Evolutionary conservation across 2,797 vertebrate species (phyloP).

Genomic region (Artibeus lituratus): DNA sequence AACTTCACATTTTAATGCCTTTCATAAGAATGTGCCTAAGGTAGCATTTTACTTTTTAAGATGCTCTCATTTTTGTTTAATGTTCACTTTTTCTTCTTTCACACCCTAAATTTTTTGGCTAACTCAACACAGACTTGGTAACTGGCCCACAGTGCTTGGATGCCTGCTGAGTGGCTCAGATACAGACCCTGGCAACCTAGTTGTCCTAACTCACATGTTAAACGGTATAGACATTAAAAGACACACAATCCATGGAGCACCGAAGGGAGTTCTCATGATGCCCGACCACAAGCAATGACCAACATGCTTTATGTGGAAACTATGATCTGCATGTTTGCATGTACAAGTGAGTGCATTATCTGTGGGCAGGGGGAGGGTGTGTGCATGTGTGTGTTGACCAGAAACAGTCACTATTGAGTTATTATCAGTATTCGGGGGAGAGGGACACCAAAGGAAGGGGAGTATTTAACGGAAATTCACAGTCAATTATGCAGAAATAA

Average conservation of each 20-base stretch:
- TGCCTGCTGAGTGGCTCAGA: slow-evolving; percentile 27
- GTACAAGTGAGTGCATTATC: background rate
- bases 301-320: background rate
- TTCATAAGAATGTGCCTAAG: background rate
- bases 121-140: background rate
- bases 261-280: background rate
- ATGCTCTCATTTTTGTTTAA: slow-evolving; percentile 26
- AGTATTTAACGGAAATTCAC: slow-evolving; percentile 58
- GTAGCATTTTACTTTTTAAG: slow-evolving; percentile 7
- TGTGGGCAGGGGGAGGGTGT: no score
- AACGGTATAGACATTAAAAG: slow-evolving; percentile 22
- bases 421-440: slow-evolving; percentile 8
- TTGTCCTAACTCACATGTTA: slow-evolving; percentile 33
- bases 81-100: slow-evolving; percentile 25
- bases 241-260: background rate
- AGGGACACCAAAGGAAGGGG: background rate
- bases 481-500: slow-evolving; percentile 79
- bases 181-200: background rate
- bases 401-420: background rate
- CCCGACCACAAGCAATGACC: background rate
- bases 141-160: background rate
- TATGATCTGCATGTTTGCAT: background rate
- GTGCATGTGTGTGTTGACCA: background rate
- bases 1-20: background rate
- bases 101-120: slow-evolving; percentile 35